These are phyloP conservation scores for Ormyrus pomaceus DNA, from an alignment of 2,888 invertebrate species.

Conservation along the genomic window DNA sequence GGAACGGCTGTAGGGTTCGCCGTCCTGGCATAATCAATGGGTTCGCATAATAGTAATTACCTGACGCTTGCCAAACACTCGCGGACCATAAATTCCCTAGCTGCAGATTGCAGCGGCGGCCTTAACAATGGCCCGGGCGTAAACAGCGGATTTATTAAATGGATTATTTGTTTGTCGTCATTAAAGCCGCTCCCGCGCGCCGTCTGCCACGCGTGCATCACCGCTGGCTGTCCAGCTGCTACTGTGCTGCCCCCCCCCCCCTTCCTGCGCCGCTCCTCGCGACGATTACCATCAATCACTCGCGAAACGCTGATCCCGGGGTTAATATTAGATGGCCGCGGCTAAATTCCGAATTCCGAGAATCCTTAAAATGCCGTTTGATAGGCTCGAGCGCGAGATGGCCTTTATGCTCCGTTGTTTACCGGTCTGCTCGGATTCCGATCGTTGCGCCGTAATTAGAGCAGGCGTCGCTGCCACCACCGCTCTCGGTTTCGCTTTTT, in stretches of 20 bases:
- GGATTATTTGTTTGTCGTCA: constrained; percentile 54
- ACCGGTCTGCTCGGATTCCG: too few species aligned
- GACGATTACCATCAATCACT: constrained; percentile 37
- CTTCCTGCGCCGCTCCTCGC: background rate
- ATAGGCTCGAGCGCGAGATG: too few species aligned
- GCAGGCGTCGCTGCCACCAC: too few species aligned
- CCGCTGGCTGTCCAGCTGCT: too few species aligned
- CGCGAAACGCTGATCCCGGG: constrained; percentile 1
- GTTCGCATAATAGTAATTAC: constrained; percentile 57
- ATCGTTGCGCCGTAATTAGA: too few species aligned
- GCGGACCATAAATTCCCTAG: constrained; percentile 49
- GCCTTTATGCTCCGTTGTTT: too few species aligned
- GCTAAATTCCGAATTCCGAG: too few species aligned
- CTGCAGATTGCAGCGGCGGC: constrained; percentile 42
- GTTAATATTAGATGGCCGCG: constrained; percentile 5
- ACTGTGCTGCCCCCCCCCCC: background rate
- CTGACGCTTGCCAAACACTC: constrained; percentile 56
- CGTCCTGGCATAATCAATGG: constrained; percentile 52
- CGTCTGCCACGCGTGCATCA: background rate
- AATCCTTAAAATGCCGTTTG: too few species aligned
- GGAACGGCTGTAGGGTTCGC: constrained; percentile 23
- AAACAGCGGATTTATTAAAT: constrained; percentile 52
- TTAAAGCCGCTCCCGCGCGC: constrained; percentile 9
- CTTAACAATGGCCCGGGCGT: constrained; percentile 39
- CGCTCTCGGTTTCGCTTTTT: too few species aligned